Evolutionary conservation across 2,797 vertebrate genomes (phyloP).

Genomic region (Lagodon rhomboides): DNA sequence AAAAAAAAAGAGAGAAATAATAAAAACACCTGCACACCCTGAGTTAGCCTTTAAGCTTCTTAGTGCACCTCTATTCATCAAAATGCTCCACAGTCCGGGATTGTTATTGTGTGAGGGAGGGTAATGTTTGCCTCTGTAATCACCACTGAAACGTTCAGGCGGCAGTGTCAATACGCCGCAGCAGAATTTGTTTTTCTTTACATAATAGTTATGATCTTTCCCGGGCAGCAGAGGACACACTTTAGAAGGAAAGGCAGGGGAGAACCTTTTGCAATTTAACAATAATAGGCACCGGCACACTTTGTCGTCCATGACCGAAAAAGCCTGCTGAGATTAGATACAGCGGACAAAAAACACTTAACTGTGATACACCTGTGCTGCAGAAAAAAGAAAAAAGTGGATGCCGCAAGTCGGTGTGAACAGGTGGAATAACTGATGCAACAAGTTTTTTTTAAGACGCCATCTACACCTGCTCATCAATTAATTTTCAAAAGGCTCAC

Average conservation of each 20-base stretch:
- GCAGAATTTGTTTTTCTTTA: conserved; percentile 64
- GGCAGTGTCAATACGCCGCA: conserved; percentile 65
- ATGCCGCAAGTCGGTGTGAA: conserved; percentile 4
- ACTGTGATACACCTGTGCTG: conserved; percentile 6
- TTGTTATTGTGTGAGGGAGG: conserved; percentile 62
- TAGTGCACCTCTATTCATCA: conserved; percentile 67
- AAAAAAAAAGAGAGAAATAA: conserved; percentile 24
- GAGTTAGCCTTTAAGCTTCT: conserved; percentile 76
- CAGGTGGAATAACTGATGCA: conserved; percentile 29
- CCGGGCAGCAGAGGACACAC: conserved; percentile 31
- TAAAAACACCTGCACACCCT: conserved; percentile 50
- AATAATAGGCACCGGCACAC: conserved; percentile 10
- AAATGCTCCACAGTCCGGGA: conserved; percentile 47
- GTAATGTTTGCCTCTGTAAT: conserved; percentile 74
- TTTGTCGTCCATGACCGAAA: conserved; percentile 13
- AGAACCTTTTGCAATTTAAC: conserved; percentile 28
- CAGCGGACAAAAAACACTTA: not conserved
- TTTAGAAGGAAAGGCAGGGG: conserved; percentile 6
- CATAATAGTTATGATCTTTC: conserved; percentile 44
- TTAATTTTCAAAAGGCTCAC: conserved; percentile 10
- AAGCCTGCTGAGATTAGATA: conserved; percentile 16
- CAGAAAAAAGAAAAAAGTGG: conserved; percentile 8
- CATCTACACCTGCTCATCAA: conserved; percentile 5
- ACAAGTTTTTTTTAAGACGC: conserved; percentile 21
- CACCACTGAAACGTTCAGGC: conserved; percentile 52